A percentile compares a stretch with the other conserved stretches of the same genome.
phyloP scores from a whole-genome alignment of 2,797 vertebrate genomes.

The Holocentrus rufus region DNA sequence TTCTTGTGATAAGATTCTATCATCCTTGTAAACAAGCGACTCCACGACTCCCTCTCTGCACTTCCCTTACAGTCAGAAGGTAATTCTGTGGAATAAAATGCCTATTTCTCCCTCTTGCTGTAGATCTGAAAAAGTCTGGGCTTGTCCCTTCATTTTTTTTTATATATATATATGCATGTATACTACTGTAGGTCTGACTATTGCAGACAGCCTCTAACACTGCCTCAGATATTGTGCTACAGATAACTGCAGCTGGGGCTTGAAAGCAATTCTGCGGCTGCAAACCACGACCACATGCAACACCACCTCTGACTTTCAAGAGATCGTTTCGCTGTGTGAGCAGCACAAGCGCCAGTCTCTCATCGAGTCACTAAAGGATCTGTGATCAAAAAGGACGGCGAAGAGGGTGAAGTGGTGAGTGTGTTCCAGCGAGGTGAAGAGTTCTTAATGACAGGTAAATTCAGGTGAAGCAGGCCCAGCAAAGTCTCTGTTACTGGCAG shows the following conservation, averaged over 20 bases:
- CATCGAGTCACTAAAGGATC: conserved; percentile 24
- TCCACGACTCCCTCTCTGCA: neutral
- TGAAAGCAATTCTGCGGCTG: conserved; percentile 21
- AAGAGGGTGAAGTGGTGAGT: conserved; percentile 23
- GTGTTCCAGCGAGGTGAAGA: conserved; percentile 43
- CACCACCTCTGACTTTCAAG: conserved; percentile 17
- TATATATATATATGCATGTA: neutral
- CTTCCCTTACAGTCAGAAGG: neutral
- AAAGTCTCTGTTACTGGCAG: conserved; percentile 76
- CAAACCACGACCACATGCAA: conserved; percentile 25
- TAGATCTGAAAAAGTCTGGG: neutral
- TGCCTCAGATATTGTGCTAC: conserved; percentile 12
- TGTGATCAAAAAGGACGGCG: conserved; percentile 32
- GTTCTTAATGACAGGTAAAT: conserved; percentile 76
- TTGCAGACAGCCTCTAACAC: neutral
- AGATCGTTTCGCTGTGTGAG: conserved; percentile 1
- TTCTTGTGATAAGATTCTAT: conserved; percentile 45
- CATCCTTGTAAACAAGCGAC: conserved; percentile 47
- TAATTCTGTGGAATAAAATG: neutral
- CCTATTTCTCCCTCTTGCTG: neutral
- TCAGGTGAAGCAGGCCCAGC: conserved; percentile 72
- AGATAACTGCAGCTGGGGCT: conserved; percentile 21
- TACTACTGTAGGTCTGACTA: neutral
- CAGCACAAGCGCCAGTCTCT: conserved; percentile 38
- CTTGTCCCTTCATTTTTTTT: neutral